Evolutionary conservation across 2,113 vertebrate species (phyloP), one percentile per base, ranked within the genome.

Genomic region (Okapia johnstoni): DNA sequence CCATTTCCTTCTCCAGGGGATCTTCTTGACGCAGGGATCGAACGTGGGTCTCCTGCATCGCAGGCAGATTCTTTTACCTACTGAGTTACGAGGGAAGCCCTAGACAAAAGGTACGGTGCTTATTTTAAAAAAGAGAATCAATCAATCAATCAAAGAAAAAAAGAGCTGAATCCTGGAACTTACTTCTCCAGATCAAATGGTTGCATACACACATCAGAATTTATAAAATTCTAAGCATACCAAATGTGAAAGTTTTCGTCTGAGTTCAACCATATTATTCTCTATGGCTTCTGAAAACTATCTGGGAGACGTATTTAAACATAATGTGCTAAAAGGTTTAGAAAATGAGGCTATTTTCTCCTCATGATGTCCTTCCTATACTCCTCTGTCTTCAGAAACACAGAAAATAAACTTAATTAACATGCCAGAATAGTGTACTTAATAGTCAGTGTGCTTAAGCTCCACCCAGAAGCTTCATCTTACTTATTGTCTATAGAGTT

Each of bases 251-350:
- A 77, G 96, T 96, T 97, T 98, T 98, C 76, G 99, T 79, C 91
- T 63, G 25, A 7, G 98, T 98, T 70, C 28, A 98, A 0, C n/a
- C 99, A 2, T 99, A 99, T 99, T 80, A 99, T 95, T 26, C 98
- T 99, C 99, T 99, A 99, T 98, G 98, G 98, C 93, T 99, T 98
- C 5, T 98, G 99, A 0, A 99, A 40, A 12, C 99, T 98, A 50
- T 99, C 98, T 0, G 99, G 99, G 43, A 99, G 40, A 2, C 3
- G 99, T 7, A 26, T 98, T 48, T 99, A 99, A 61, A 99, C 36
- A 25, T 99, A 99, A 98, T 99, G 99, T 5, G 99, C 99, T 0
- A 98, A 26, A 1, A 99, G 97, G 0, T 99, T 86, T 52, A 99
- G 92, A 86, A 99, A 43, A 70, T 97, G 92, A 17, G 99, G 97